phyloP scores from a whole-genome alignment of 2,113 vertebrate genomes.

The Sisor rabdophorus region DNA sequence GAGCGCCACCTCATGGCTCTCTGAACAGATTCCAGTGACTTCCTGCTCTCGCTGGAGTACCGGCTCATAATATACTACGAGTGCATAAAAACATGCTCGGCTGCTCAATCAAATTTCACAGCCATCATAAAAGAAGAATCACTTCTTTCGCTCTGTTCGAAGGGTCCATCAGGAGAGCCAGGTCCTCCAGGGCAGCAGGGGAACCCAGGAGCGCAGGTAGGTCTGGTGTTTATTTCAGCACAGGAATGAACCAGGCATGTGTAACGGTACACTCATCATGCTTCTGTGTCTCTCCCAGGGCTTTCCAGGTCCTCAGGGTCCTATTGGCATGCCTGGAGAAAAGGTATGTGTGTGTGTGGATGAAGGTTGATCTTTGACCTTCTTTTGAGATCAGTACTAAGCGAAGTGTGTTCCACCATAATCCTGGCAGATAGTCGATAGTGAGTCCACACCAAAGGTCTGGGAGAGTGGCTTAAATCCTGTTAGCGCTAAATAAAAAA shows the following conservation, averaged over 20 bases:
- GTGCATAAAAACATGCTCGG: not conserved
- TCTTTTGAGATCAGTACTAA: constrained; percentile 45
- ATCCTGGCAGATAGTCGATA: constrained; percentile 66
- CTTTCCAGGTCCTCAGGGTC: constrained; percentile 81
- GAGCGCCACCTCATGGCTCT: not conserved
- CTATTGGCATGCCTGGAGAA: constrained; percentile 81
- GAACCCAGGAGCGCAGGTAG: constrained; percentile 82
- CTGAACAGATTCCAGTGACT: not conserved
- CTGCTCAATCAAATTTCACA: not conserved
- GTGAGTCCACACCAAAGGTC: constrained; percentile 13
- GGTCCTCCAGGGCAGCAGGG: constrained; percentile 88
- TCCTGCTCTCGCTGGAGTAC: not conserved
- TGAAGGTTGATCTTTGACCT: constrained; percentile 50
- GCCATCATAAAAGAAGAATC: not conserved
- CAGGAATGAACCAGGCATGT: not conserved
- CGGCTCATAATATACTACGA: not conserved
- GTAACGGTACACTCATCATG: not conserved
- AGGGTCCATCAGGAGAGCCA: constrained; percentile 82
- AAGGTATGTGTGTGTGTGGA: constrained; percentile 72
- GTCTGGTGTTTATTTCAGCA: not conserved
- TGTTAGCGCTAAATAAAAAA: constrained; percentile 13
- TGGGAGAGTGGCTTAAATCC: constrained; percentile 25
- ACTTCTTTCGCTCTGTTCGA: constrained; percentile 30
- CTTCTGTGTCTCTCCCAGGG: constrained; percentile 66
- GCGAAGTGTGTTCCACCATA: constrained; percentile 38